Evolutionary conservation across 1,140 invertebrate genomes (phyloP).

Genomic region (Micrasema minimum): DNA sequence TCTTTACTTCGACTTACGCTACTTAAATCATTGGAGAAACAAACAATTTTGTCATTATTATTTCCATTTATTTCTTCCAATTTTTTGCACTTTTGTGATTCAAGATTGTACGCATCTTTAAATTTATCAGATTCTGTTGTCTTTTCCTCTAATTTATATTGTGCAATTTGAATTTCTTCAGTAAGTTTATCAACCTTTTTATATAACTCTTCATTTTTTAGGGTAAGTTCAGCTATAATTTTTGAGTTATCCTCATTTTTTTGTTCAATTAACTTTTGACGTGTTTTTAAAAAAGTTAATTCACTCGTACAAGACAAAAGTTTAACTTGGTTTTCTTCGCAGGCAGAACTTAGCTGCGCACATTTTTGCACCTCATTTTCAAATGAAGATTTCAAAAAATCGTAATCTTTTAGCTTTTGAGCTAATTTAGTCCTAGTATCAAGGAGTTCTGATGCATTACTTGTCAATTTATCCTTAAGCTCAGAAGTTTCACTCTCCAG

Average conservation of each 20-base stretch:
- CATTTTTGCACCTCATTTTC: constrained; percentile 44
- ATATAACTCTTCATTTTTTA: constrained; percentile 42
- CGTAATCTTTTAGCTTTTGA: constrained; percentile 39
- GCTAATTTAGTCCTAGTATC: constrained; percentile 57
- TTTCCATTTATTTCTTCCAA: constrained; percentile 12
- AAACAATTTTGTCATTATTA: constrained; percentile 25
- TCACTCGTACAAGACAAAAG: constrained; percentile 42
- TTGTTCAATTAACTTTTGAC: constrained; percentile 45
- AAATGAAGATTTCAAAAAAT: constrained; percentile 38
- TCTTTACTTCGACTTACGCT: constrained; percentile 29
- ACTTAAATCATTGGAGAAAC: constrained; percentile 21
- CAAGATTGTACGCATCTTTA: constrained; percentile 19
- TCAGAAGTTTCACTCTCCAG: constrained; percentile 55
- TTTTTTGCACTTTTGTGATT: constrained; percentile 34
- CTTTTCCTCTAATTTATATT: constrained; percentile 43
- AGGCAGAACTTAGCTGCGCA: constrained; percentile 23
- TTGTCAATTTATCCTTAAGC: constrained; percentile 60
- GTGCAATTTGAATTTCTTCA: constrained; percentile 47
- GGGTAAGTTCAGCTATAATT: constrained; percentile 36
- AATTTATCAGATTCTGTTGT: constrained; percentile 36
- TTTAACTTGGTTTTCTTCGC: constrained; percentile 45
- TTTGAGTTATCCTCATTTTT: constrained; percentile 46
- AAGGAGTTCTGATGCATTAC: constrained; percentile 58
- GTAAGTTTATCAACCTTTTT: constrained; percentile 54
- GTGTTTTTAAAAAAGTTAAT: constrained; percentile 42